Conservation (phyloP, 1,140 invertebrate species). For the Augochlora pura region DNA sequence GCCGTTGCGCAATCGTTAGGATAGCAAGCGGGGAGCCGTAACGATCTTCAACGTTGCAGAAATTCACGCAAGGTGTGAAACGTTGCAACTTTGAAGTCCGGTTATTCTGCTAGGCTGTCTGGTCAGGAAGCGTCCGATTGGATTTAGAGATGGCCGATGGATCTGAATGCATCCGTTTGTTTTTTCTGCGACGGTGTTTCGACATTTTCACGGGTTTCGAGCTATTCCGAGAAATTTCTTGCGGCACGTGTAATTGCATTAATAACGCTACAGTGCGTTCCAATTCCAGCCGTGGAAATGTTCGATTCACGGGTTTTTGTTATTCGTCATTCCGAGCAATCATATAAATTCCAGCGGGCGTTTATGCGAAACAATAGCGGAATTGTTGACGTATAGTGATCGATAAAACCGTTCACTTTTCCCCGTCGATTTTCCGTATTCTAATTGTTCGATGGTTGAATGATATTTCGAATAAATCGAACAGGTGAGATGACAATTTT, state of each 20-base stretch:
- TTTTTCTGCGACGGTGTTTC: background rate
- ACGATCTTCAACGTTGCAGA: background rate
- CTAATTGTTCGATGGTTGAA: too few species aligned
- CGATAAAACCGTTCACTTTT: background rate
- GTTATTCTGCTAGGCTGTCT: background rate
- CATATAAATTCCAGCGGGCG: background rate
- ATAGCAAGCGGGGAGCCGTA: background rate
- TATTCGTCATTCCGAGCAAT: background rate
- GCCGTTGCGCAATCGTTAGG: background rate
- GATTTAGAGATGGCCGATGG: background rate
- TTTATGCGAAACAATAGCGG: background rate
- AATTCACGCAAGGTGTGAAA: background rate
- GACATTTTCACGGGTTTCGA: background rate
- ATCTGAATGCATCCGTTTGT: background rate
- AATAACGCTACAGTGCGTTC: background rate
- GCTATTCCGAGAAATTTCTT: background rate
- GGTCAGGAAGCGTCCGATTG: background rate
- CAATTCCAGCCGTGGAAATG: background rate
- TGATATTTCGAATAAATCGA: too few species aligned
- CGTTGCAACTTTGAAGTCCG: background rate
- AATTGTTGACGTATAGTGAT: background rate
- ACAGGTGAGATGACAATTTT: too few species aligned
- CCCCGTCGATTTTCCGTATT: too few species aligned
- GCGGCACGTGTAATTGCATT: background rate
- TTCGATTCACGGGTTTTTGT: constrained; percentile 6